Percentiles rank a stretch among this genome's conserved stretches.
These are phyloP conservation scores for Pharmacophagus antenor DNA, from an alignment of 2,888 invertebrate genomes.

Conservation along the genomic window DNA sequence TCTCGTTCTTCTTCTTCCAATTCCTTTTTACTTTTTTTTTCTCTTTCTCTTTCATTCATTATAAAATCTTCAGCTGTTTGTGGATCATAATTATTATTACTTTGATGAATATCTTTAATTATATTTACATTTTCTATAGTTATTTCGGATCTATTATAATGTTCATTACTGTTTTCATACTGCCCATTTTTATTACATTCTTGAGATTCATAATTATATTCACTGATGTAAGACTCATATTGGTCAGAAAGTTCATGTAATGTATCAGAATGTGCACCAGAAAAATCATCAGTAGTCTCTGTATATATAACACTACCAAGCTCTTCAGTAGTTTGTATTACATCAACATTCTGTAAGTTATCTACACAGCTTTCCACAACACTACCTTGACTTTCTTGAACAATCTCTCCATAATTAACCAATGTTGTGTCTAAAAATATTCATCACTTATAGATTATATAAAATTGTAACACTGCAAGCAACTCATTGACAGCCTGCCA, in stretches of 20 bases:
- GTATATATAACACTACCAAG: slow-evolving; percentile 67
- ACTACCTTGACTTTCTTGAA: slow-evolving; percentile 53
- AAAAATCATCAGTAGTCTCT: slow-evolving; percentile 59
- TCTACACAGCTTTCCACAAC: slow-evolving; percentile 63
- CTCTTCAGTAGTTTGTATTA: slow-evolving; percentile 63
- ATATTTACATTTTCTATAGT: slow-evolving; percentile 46
- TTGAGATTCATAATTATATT: slow-evolving; percentile 62
- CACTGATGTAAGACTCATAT: slow-evolving; percentile 67
- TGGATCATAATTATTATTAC: slow-evolving; percentile 57
- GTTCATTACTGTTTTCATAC: slow-evolving; percentile 42
- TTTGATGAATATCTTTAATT: slow-evolving; percentile 58
- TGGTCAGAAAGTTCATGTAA: slow-evolving; percentile 57
- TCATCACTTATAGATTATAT: neutral
- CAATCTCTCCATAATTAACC: slow-evolving; percentile 66
- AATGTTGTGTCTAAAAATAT: slow-evolving; percentile 64
- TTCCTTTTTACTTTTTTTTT: slow-evolving; percentile 89
- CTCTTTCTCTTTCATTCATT: slow-evolving; percentile 82
- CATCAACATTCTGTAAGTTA: slow-evolving; percentile 61
- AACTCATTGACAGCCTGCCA: too few species aligned
- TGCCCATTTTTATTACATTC: slow-evolving; percentile 47
- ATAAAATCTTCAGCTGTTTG: slow-evolving; percentile 66
- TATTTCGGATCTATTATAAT: slow-evolving; percentile 42
- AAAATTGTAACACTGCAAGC: neutral
- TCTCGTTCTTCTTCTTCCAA: slow-evolving; percentile 96
- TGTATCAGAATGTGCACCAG: slow-evolving; percentile 56